A percentile compares a stretch with the other conserved stretches of the same genome.
phyloP scores from a whole-genome alignment of 2,888 invertebrate species.

The Caenorhabditis sp. region DNA sequence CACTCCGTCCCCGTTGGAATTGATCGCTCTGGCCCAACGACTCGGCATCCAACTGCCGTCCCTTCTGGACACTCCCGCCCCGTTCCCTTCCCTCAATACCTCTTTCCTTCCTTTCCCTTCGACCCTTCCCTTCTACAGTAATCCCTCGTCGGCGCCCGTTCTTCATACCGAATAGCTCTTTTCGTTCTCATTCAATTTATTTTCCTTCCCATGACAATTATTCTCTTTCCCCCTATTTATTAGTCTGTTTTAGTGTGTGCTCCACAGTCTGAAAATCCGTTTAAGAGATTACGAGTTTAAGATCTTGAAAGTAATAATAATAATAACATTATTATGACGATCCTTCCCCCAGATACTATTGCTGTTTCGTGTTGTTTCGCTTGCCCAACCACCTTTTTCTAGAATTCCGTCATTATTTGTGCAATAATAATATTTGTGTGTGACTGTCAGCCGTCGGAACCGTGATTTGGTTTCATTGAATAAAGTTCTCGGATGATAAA shows the following conservation, averaged over 20 bases:
- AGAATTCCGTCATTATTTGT: background rate
- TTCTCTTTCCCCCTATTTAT: constrained; percentile 12
- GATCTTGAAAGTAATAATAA: background rate
- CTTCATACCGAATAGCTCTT: constrained; percentile 13
- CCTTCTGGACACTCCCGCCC: background rate
- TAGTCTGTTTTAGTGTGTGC: background rate
- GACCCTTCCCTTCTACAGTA: constrained; percentile 14
- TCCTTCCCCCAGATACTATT: too few species aligned
- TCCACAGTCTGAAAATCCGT: background rate
- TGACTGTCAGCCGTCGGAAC: too few species aligned
- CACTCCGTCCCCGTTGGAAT: constrained; percentile 25
- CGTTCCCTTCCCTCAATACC: background rate
- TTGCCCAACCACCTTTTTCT: constrained; percentile 18
- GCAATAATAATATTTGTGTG: constrained; percentile 3
- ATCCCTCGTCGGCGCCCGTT: background rate
- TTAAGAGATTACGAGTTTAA: constrained; percentile 42
- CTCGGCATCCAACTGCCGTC: constrained; percentile 43
- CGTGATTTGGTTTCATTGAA: too few species aligned
- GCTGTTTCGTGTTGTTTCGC: constrained; percentile 17
- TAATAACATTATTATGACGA: constrained; percentile 5
- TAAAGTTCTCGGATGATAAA: too few species aligned
- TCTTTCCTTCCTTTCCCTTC: constrained; percentile 7
- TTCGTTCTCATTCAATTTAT: background rate
- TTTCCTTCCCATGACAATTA: constrained; percentile 2
- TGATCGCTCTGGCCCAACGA: constrained; percentile 43